phyloP scores from a whole-genome alignment of 1,140 invertebrate species.

The Laodelphax striatellus region DNA sequence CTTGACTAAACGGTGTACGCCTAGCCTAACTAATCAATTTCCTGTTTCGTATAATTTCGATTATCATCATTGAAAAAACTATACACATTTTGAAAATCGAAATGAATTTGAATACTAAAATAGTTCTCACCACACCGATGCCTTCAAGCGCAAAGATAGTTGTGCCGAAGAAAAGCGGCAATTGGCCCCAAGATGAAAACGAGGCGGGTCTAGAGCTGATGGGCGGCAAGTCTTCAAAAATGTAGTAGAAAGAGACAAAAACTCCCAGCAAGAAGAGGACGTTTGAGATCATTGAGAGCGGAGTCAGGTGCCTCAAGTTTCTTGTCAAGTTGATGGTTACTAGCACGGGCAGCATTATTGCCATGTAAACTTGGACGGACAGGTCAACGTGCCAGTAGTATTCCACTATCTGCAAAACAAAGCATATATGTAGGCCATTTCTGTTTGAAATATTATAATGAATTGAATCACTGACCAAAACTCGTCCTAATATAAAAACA shows the following conservation, averaged over 20 bases:
- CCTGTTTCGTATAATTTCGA: too few species aligned
- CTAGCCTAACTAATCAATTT: too few species aligned
- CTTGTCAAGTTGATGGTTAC: constrained; percentile 61
- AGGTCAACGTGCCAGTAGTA: constrained; percentile 38
- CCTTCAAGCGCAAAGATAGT: constrained; percentile 81
- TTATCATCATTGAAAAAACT: neutral
- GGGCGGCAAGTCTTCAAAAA: constrained; percentile 14
- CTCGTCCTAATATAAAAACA: too few species aligned
- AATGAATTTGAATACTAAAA: neutral
- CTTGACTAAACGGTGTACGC: too few species aligned
- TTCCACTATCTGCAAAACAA: constrained; percentile 43
- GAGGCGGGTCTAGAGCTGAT: neutral
- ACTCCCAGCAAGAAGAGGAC: constrained; percentile 57
- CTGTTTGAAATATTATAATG: too few species aligned
- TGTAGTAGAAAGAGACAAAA: constrained; percentile 69
- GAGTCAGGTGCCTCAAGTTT: constrained; percentile 71
- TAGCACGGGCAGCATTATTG: constrained; percentile 51
- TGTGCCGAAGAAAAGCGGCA: constrained; percentile 76
- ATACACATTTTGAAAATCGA: neutral
- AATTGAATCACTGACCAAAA: too few species aligned
- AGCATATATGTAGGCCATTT: too few species aligned
- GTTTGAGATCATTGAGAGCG: constrained; percentile 78
- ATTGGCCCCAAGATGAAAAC: constrained; percentile 39
- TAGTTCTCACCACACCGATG: constrained; percentile 58
- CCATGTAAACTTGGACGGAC: constrained; percentile 57